Percentiles rank a stretch among this genome's conserved stretches.
Conservation (phyloP, 2,113 vertebrate species). For the Thunnus thynnus region DNA sequence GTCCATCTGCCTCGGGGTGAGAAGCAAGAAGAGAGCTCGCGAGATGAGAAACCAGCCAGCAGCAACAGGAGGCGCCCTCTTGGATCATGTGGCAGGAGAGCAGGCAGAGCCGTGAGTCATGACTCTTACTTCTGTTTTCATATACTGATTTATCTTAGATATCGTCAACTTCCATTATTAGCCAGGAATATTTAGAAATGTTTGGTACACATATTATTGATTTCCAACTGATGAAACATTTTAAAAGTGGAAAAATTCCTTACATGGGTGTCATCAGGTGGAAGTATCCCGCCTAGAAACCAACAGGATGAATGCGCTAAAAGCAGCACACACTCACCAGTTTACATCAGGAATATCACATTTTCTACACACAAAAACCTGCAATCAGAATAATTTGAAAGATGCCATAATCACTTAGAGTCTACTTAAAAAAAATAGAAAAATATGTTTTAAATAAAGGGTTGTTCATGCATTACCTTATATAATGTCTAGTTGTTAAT, state of each 20-base stretch:
- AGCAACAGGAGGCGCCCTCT: background rate
- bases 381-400: too few species aligned
- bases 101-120: constrained; percentile 74
- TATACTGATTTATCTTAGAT: background rate
- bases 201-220: background rate
- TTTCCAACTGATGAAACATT: background rate
- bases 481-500: too few species aligned
- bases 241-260: background rate
- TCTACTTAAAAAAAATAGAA: too few species aligned
- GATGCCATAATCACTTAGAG: too few species aligned
- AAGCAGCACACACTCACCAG: too few species aligned
- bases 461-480: too few species aligned
- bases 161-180: background rate
- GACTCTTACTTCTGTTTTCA: background rate
- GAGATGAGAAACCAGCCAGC: constrained; percentile 55
- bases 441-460: too few species aligned
- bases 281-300: too few species aligned
- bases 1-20: constrained; percentile 90
- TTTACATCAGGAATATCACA: too few species aligned
- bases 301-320: too few species aligned
- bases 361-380: too few species aligned
- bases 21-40: constrained; percentile 84
- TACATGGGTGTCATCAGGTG: too few species aligned
- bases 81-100: constrained; percentile 39
- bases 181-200: background rate